Evolutionary conservation across 2,797 vertebrate genomes (phyloP).

Genomic region (Falco biarmicus): DNA sequence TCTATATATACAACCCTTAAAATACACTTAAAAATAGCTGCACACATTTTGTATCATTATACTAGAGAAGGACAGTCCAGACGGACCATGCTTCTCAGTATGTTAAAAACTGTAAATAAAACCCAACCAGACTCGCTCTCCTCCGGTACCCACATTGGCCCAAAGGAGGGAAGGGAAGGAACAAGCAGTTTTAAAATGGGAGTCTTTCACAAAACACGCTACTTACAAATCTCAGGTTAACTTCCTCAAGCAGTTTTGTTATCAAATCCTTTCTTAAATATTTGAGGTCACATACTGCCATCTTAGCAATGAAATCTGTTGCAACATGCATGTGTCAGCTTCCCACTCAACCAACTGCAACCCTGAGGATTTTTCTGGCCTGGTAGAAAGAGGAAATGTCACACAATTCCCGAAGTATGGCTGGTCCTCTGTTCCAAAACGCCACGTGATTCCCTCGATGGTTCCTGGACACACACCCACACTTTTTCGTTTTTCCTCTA

Average conservation of each 20-base stretch:
- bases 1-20: slow-evolving; percentile 80
- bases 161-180: slow-evolving; percentile 66
- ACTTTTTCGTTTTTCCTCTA: slow-evolving; percentile 39
- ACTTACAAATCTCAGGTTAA: slow-evolving; percentile 64
- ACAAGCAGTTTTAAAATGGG: slow-evolving; percentile 77
- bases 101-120: slow-evolving; percentile 78
- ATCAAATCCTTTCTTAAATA: slow-evolving; percentile 67
- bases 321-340: slow-evolving; percentile 76
- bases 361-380: slow-evolving; percentile 81
- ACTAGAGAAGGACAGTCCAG: slow-evolving; percentile 73
- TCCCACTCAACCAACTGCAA: slow-evolving; percentile 77
- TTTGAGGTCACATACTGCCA: slow-evolving; percentile 67
- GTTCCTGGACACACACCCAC: slow-evolving; percentile 68
- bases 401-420: slow-evolving; percentile 63
- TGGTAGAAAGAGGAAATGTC: slow-evolving; percentile 74
- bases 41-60: slow-evolving; percentile 69
- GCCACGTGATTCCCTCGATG: slow-evolving; percentile 46
- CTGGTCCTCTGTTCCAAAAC: slow-evolving; percentile 69
- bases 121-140: slow-evolving; percentile 64
- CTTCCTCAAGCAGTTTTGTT: slow-evolving; percentile 60
- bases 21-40: slow-evolving; percentile 83
- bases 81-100: slow-evolving; percentile 70
- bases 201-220: slow-evolving; percentile 74
- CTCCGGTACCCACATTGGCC: slow-evolving; percentile 56
- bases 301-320: slow-evolving; percentile 69